phyloP scores from a whole-genome alignment of 92 coral and sea anemone genomes.

The Paramuricea clavata region DNA sequence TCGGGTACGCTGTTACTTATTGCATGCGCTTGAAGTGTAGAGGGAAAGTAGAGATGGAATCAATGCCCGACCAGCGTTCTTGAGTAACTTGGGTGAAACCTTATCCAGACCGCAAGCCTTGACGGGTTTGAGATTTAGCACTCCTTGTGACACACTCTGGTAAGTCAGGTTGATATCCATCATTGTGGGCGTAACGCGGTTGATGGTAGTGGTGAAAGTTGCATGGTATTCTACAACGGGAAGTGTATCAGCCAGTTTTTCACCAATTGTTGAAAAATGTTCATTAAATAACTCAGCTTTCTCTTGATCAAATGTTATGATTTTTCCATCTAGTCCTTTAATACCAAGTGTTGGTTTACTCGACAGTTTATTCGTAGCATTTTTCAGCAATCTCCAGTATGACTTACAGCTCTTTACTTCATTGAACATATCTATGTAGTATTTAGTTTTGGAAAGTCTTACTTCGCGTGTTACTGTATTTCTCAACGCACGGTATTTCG shows the following conservation, averaged over 20 bases:
- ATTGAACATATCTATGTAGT: slow-evolving; percentile 43
- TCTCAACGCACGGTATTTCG: slow-evolving; percentile 40
- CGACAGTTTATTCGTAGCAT: slow-evolving; percentile 14
- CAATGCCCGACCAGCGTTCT: too few species aligned
- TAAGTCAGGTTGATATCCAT: too few species aligned
- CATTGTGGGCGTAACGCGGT: slow-evolving; percentile 30
- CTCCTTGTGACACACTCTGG: too few species aligned
- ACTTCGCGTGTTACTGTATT: slow-evolving; percentile 59
- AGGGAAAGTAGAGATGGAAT: too few species aligned
- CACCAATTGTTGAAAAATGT: slow-evolving; percentile 59
- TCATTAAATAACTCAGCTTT: slow-evolving; percentile 5
- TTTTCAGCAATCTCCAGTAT: slow-evolving; percentile 60
- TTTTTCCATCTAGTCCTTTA: not conserved
- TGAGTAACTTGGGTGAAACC: too few species aligned
- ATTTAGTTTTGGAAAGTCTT: slow-evolving; percentile 48
- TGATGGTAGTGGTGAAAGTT: not conserved
- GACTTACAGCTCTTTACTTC: slow-evolving; percentile 56
- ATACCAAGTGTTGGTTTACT: not conserved
- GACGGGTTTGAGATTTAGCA: too few species aligned
- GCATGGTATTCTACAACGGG: not conserved
- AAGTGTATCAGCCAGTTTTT: slow-evolving; percentile 40
- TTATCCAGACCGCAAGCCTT: too few species aligned
- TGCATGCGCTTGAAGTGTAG: too few species aligned
- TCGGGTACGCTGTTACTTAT: too few species aligned
- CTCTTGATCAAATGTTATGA: not conserved